phyloP scores from a whole-genome alignment of 2,797 vertebrate genomes.

The Enoplosus armatus region DNA sequence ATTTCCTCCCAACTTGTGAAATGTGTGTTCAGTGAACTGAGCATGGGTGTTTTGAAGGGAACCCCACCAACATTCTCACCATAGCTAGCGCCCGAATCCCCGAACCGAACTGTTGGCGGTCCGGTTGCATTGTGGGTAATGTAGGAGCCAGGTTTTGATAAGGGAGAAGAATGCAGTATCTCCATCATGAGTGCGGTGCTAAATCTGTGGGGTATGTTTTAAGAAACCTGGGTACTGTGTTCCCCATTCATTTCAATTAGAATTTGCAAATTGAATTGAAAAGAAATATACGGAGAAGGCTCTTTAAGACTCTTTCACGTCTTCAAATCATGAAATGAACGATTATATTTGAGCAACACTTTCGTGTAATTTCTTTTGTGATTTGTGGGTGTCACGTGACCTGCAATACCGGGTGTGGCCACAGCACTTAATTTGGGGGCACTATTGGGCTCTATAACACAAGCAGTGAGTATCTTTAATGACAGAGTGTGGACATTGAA shows the following conservation, averaged over 20 bases:
- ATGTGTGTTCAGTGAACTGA: background rate
- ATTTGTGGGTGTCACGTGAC: background rate
- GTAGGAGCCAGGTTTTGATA: background rate
- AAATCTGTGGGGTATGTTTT: too few species aligned
- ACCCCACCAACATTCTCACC: too few species aligned
- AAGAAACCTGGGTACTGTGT: background rate
- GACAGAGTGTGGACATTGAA: background rate
- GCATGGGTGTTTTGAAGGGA: background rate
- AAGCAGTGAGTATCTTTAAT: background rate
- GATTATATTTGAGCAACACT: too few species aligned
- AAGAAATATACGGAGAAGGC: background rate
- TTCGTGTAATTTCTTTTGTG: too few species aligned
- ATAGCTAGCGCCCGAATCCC: too few species aligned
- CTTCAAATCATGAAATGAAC: background rate
- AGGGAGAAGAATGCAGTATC: constrained; percentile 1
- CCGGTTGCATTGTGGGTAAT: background rate
- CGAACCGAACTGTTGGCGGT: background rate
- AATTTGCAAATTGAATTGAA: too few species aligned
- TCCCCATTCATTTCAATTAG: background rate
- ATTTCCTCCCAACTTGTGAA: background rate
- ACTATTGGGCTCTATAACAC: background rate
- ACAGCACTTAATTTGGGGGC: background rate
- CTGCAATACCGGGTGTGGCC: too few species aligned
- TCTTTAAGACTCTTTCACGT: background rate
- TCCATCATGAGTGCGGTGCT: too few species aligned